Evolutionary conservation across 1,140 invertebrate genomes (phyloP), one percentile per base, ranked within the genome.

Genomic region (Listronotus bonariensis): DNA sequence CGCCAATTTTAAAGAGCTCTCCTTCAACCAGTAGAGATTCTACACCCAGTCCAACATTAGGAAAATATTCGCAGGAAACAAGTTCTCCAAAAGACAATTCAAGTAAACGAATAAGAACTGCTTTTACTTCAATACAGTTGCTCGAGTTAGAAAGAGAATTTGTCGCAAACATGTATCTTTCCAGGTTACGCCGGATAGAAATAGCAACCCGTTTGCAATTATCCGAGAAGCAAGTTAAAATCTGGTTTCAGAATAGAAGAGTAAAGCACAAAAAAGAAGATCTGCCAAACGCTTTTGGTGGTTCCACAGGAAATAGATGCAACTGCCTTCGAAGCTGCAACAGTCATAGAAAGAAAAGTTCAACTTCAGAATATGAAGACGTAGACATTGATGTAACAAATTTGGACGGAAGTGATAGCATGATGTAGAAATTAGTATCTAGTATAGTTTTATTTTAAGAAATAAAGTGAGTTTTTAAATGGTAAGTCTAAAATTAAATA

Each of bases 161-260:
- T 74, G 86, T 92, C 0, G 85, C 90, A 67, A 96, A 95, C 72
- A 94, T 94, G 83, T 97, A 96, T 70, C 80, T 97, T 26, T 96
- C 93, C 0, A 84, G 95, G 31, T 82, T 96, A 34, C 82, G 94
- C 41, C 82, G 95, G 62, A 96, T 97, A 67, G 94, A 97, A 77
- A 95, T 97, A 52, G 95, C 95, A 0, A 94, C 92, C 6, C 88
- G 91, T 68, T 79, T 97, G 52, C 86, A 89, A 18, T 78, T 97
- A 0, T 94, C 92, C 0, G 95, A 97, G 80, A 97, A 97, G 77
- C 94, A 96, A 80, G 93, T 96, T 41, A 96, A 95, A 79, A 96
- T 96, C 56, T 97, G 95, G 95, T 93, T 96, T 75, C 93, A 96
- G 78, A 95, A 95, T 76, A 83, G 89, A 11, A 83, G 94, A 4